Base-by-base conservation (phyloP, 2,888 invertebrate species). In the Phaonia tiefii region DNA sequence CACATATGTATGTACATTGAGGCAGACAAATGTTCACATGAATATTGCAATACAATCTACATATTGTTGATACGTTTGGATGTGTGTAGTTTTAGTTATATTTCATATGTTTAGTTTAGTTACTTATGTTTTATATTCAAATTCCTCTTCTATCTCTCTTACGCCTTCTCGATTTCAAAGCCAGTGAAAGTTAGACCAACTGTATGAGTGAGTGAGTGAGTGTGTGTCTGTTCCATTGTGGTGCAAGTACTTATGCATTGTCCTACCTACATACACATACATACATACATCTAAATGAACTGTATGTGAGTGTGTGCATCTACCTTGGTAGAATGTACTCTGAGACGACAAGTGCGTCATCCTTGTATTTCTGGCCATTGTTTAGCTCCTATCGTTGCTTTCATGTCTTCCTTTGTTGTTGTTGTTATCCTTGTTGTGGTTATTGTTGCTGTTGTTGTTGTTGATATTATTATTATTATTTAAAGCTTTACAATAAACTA, bases 301-400 rank as follows among this genome's bases (percentile, higher is more conserved):
- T n/a, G n/a, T n/a, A n/a, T n/a, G n/a, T n/a, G n/a, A n/a, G n/a
- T n/a, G n/a, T n/a, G n/a, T n/a, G n/a, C n/a, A n/a, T n/a, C n/a
- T n/a, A n/a, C n/a, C n/a, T n/a, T n/a, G n/a, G n/a, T n/a, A 31
- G 31, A 69, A 80, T 73, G 73, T 49, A 54, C 76, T 80, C 80
- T 31, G 31, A 31, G 31, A 74, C 80, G 76, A 80, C 80, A 80
- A 80, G 80, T 80, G 80, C 78, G 78, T 81, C 80, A 42, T 70
- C 65, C 54, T 22, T 54, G 10, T 72, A 73, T 75, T 80, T 49
- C n/a, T 37, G 25, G 80, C 74, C 76, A 80, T 78, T 81, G 72
- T 75, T 60, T 72, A 66, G 70, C 46, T 73, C 71, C 22, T 60
- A 46, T 37, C 66, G 44, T 51, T 56, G 66, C 44, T 75, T 72